Evolutionary conservation across 2,113 vertebrate species (phyloP), one percentile per base, ranked within the genome.

Genomic region (Oxygymnocypris stewartii): DNA sequence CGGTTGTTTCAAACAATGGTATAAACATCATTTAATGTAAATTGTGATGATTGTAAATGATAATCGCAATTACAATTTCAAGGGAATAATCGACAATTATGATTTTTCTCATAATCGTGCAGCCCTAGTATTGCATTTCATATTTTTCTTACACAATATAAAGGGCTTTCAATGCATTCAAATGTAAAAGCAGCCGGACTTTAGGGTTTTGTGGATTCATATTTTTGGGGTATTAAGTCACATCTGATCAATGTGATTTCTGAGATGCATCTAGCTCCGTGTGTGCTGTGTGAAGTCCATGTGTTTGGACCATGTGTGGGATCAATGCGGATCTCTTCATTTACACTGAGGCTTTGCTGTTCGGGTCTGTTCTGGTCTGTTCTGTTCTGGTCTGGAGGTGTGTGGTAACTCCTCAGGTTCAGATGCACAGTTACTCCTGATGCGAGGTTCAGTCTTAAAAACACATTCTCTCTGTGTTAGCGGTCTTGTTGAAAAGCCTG

Each of bases 301-400:
- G 20, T 54, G 84, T 57, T 59, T 25, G 47, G 65, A 84, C 85
- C n/a, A n/a, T 80, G 88, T 73, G 76, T 31, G 87, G 65, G 86
- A 87, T 31, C 28, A 31, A 87, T 74, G 82, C 35, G 10, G 79
- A 51, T 57, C 37, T 65, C 1, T 47, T 10, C 20, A n/a, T 71
- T 37, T 23, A 51, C 47, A 18, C n/a, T 1, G 11, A 61, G 37
- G 78, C 78, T 80, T 42, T 61, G 59, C 79, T 71, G 2, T 71
- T n/a, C n/a, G n/a, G n/a, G n/a, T n/a, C n/a, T 31, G 28, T 31
- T 31, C 28, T 31, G 28, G 28, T 31, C 28, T 31, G 28, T 31
- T 31, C 28, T 31, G 28, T 31, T 31, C 28, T 31, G 28, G 28
- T 31, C 25, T 51, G 42, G 63, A 83, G 51, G 42, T 37, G 81